Evolutionary conservation across 2,113 vertebrate genomes (phyloP).

Genomic region (Polypterus senegalus): DNA sequence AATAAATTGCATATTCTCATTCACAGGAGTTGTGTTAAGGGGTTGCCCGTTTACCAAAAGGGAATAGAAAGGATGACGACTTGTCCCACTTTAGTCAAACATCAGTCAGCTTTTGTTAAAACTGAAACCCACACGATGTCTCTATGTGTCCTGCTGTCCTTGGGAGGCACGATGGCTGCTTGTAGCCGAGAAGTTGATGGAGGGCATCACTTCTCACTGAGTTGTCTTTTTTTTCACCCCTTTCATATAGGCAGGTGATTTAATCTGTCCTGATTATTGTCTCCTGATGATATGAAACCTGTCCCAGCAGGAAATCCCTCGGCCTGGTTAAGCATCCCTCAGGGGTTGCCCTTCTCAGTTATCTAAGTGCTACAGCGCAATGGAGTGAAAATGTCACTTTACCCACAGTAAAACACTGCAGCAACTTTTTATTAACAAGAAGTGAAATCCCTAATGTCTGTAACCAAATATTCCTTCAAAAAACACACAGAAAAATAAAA

Average conservation of each 20-base stretch:
- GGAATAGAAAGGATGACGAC: too few species aligned
- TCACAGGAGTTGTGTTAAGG: too few species aligned
- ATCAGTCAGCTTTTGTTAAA: too few species aligned
- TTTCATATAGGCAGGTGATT: neutral
- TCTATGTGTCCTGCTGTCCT: too few species aligned
- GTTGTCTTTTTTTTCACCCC: neutral
- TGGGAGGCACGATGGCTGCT: neutral
- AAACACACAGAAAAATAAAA: constrained; percentile 19
- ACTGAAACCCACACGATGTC: too few species aligned
- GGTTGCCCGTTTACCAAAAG: too few species aligned
- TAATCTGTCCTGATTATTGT: constrained; percentile 2
- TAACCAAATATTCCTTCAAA: constrained; percentile 26
- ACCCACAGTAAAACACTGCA: constrained; percentile 21
- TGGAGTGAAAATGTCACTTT: constrained; percentile 24
- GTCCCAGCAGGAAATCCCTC: neutral
- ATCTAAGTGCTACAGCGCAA: constrained; percentile 19
- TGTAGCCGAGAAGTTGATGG: neutral
- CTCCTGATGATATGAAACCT: neutral
- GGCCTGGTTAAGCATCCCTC: constrained; percentile 22
- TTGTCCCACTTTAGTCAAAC: too few species aligned
- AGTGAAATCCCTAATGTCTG: constrained; percentile 21
- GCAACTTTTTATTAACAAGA: constrained; percentile 22
- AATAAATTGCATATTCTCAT: too few species aligned
- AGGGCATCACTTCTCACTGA: too few species aligned
- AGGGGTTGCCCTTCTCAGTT: constrained; percentile 23